Evolutionary conservation across 2,888 invertebrate species (phyloP), one percentile per base, ranked within the genome.

Genomic region (Dione juno): DNA sequence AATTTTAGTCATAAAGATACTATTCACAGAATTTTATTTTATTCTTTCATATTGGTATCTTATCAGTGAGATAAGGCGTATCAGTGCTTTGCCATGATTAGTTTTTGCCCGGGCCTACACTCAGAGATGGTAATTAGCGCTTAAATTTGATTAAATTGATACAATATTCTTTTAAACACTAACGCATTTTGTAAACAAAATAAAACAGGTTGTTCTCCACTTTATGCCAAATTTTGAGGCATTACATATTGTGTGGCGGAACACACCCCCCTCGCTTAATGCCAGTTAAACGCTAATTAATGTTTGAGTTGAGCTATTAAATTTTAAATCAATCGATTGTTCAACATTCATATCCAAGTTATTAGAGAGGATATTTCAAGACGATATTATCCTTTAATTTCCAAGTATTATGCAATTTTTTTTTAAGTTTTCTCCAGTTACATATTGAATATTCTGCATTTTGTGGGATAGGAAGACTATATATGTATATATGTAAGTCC

Each of bases 41-140:
- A 57, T 37, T 59, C 41, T 59, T 59, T 43, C 9, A 41, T 59
- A 28, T 28, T 14, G 6, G 14, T 59, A 59, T 59, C 43, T 59
- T n/a, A 59, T 59, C 59, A 6, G 43, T 28, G 3, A 59, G 59
- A 59, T 59, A 59, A 28, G 21, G 28, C 21, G 21, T 59, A 59
- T 57, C 54, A 37, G 54, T 57, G 54, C 54, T 57, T 57, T 37
- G 54, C 16, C 37, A 10, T 35, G 6, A 10, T 16, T 57, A 10
- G n/a, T 35, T 37, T 37, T 8, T 57, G 5, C 6, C 0, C 6
- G 0, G 5, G 6, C 3, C 9, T n/a, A 16, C 16, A 37, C n/a
- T 57, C 37, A 37, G 37, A 57, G n/a, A 37, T 16, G 10, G n/a
- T 16, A 16, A 57, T 57, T 37, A 57, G 10, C 0, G 37, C 6